These are phyloP conservation scores for Spondyliosoma cantharus DNA, from an alignment of 2,797 vertebrate genomes.

Conservation along the genomic window DNA sequence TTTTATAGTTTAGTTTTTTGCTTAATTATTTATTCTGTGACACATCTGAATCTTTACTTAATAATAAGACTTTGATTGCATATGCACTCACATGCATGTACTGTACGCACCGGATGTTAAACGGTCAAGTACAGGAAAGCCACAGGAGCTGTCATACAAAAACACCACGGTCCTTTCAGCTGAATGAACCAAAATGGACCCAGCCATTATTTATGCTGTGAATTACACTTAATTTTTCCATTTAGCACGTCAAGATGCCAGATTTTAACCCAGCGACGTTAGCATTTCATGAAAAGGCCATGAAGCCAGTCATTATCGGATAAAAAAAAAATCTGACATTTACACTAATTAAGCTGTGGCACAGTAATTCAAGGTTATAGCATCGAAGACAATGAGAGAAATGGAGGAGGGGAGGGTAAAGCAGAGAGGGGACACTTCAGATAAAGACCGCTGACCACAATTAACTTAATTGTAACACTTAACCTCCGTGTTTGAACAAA, in stretches of 20 bases:
- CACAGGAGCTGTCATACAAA: background rate
- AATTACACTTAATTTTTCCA: background rate
- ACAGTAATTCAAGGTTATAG: background rate
- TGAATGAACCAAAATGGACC: background rate
- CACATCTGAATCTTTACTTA: too few relatives aligned
- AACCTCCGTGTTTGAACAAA: background rate
- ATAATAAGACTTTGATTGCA: too few relatives aligned
- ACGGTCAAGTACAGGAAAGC: too few relatives aligned
- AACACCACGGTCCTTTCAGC: too few relatives aligned
- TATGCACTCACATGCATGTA: too few relatives aligned
- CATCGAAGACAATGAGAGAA: background rate
- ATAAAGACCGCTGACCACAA: background rate
- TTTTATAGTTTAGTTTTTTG: too few relatives aligned
- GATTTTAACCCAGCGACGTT: background rate
- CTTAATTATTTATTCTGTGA: too few relatives aligned
- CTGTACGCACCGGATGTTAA: background rate
- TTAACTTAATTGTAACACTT: conserved; percentile 2
- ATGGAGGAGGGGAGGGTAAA: too few relatives aligned
- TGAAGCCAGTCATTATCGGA: background rate
- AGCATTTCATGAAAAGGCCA: background rate
- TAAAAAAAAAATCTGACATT: too few relatives aligned
- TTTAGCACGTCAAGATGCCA: background rate
- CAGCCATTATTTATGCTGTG: background rate
- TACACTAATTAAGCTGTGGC: background rate
- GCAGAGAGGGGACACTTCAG: background rate